phyloP scores from a whole-genome alignment of 2,113 vertebrate genomes.

The Otis tarda region DNA sequence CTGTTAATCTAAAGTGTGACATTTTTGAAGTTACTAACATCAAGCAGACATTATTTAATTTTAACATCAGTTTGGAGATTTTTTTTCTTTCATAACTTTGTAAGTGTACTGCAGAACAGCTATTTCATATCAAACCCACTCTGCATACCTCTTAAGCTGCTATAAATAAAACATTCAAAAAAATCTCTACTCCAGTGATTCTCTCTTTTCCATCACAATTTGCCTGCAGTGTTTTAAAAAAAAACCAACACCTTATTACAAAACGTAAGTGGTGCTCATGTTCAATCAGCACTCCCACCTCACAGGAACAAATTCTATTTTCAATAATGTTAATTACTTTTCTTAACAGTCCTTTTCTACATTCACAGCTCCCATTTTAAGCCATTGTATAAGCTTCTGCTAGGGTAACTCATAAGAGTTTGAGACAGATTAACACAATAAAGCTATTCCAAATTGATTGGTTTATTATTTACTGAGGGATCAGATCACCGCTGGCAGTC shows the following conservation, averaged over 20 bases:
- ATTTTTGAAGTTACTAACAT: background rate
- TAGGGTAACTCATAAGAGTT: background rate
- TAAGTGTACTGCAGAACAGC: background rate
- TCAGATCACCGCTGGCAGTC: background rate
- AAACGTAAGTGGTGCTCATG: background rate
- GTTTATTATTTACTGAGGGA: background rate
- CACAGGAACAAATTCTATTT: slow-evolving; percentile 28
- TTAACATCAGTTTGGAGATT: background rate
- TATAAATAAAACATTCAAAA: background rate
- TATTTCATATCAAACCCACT: background rate
- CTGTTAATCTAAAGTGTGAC: background rate
- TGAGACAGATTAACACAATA: background rate
- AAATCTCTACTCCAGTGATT: background rate
- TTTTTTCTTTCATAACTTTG: background rate
- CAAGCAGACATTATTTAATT: background rate
- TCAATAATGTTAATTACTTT: slow-evolving; percentile 20
- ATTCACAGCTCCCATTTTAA: background rate
- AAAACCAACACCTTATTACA: background rate
- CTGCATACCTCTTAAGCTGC: background rate
- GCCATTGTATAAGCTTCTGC: background rate
- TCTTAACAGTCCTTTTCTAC: background rate
- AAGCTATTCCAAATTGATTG: background rate
- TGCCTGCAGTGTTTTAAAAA: background rate
- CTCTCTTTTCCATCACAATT: background rate
- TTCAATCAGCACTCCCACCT: slow-evolving; percentile 24